These are phyloP conservation scores for Drosophila subpulchrella DNA, from an alignment of 1,140 invertebrate genomes.

Conservation along the genomic window DNA sequence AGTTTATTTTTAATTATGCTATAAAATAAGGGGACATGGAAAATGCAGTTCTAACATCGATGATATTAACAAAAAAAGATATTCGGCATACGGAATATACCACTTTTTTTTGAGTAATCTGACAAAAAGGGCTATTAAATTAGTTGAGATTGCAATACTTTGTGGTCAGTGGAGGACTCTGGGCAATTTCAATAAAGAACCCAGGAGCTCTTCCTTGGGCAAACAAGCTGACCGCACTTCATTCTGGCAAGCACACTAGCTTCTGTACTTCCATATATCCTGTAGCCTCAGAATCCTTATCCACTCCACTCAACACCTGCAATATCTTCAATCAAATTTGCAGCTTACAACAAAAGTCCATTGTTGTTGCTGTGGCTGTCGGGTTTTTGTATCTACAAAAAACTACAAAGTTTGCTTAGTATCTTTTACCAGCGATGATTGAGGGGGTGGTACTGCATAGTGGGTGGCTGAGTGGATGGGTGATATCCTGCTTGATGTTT, in stretches of 20 bases:
- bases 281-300: conserved; percentile 18
- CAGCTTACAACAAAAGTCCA: conserved; percentile 49
- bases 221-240: conserved; percentile 23
- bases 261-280: conserved; percentile 5
- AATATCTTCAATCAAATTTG: conserved; percentile 62
- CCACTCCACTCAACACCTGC: conserved; percentile 37
- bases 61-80: too few relatives aligned
- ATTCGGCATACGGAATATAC: too few relatives aligned
- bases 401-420: conserved; percentile 78
- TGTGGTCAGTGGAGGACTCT: conserved; percentile 8
- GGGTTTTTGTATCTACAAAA: conserved; percentile 49
- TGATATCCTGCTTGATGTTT: conserved; percentile 54
- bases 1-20: neutral
- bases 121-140: neutral
- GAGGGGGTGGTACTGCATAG: conserved; percentile 7
- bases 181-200: neutral
- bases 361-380: conserved; percentile 32
- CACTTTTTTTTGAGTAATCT: too few relatives aligned
- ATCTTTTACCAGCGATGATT: conserved; percentile 44
- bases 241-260: conserved; percentile 6
- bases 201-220: neutral
- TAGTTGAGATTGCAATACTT: conserved; percentile 36
- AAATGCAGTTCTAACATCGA: too few relatives aligned
- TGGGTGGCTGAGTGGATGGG: neutral
- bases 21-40: too few relatives aligned